Evolutionary conservation across 2,888 invertebrate species (phyloP).

Genomic region (Anoplius nigerrimus): DNA sequence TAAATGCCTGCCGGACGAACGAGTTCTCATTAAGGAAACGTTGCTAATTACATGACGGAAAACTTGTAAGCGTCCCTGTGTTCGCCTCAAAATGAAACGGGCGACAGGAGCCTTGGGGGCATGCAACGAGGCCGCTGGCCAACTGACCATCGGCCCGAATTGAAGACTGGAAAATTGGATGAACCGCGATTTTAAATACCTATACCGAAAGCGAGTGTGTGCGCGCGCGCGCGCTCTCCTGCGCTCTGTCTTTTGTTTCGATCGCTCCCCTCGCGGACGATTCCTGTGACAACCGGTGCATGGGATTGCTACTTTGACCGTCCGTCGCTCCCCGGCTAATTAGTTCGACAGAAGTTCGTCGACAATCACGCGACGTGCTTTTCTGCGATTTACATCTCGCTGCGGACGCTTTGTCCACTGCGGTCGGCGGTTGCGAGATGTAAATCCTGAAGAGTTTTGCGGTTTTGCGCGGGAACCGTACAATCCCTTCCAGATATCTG

Average conservation of each 20-base stretch:
- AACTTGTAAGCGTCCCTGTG: conserved; percentile 25
- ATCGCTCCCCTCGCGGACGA: neutral
- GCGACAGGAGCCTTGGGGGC: conserved; percentile 33
- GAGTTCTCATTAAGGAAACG: conserved; percentile 26
- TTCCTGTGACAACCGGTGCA: conserved; percentile 29
- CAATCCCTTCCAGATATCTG: too few relatives aligned
- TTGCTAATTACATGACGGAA: conserved; percentile 42
- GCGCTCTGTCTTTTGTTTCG: conserved; percentile 16
- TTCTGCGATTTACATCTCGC: too few relatives aligned
- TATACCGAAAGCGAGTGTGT: neutral
- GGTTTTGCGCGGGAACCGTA: too few relatives aligned
- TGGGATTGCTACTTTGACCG: conserved; percentile 35
- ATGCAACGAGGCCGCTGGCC: conserved; percentile 27
- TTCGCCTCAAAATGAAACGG: neutral
- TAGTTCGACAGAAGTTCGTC: too few relatives aligned
- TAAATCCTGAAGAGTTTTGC: too few relatives aligned
- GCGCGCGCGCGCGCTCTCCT: neutral
- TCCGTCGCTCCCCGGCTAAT: conserved; percentile 20
- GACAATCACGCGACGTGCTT: too few relatives aligned
- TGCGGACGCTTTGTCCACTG: too few relatives aligned
- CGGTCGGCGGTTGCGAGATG: too few relatives aligned
- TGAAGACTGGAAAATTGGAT: conserved; percentile 63
- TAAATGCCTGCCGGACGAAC: neutral
- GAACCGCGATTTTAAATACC: conserved; percentile 47
- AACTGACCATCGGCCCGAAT: conserved; percentile 53